Base-by-base conservation (phyloP, 2,113 vertebrate species). In the Ceratotherium simum region DNA sequence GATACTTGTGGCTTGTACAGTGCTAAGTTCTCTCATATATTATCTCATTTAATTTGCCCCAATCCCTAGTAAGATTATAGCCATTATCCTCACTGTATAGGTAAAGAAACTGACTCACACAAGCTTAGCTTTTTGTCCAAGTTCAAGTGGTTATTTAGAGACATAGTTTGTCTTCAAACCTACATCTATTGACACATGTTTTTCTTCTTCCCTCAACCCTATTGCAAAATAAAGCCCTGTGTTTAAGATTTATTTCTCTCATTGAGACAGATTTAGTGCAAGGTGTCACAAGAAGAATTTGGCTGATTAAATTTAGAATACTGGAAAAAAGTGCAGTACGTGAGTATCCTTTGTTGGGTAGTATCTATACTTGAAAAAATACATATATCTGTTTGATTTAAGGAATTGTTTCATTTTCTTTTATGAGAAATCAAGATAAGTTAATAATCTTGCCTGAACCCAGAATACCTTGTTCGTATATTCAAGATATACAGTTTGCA, bases 341-440 rank as follows among this genome's bases (percentile, higher is more conserved):
- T 90, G 3, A 91, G 29, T 91, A 72, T 54, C 0, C 16, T 72
- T 87, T 76, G 11, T 6, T 62, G 39, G 65, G 12, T 70, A 46
- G n/a, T 36, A 60, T 46, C 62, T 91, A 60, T 51, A 83, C 73
- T 92, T 94, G 2, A 78, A 95, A 78, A 95, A n/a, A 81, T 60
- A 20, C 54, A 20, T 92, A 21, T n/a, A 75, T 70, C 3, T 81
- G 27, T 78, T 95, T 86, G 14, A 65, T 67, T 90, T 85, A 84
- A 95, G 58, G 31, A 91, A 75, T 31, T 39, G 8, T 27, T 91
- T 96, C 36, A 58, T 83, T 90, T 92, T 72, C 60, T 64, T 84
- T 36, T 60, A n/a, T 80, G 36, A 88, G 8, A 89, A 80, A 16
- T 91, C 12, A 93, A 56, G 21, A 1, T 42, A 56, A 91, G 18